These are phyloP conservation scores for Eubucco bourcierii DNA, from an alignment of 2,113 vertebrate species.

Conservation along the genomic window DNA sequence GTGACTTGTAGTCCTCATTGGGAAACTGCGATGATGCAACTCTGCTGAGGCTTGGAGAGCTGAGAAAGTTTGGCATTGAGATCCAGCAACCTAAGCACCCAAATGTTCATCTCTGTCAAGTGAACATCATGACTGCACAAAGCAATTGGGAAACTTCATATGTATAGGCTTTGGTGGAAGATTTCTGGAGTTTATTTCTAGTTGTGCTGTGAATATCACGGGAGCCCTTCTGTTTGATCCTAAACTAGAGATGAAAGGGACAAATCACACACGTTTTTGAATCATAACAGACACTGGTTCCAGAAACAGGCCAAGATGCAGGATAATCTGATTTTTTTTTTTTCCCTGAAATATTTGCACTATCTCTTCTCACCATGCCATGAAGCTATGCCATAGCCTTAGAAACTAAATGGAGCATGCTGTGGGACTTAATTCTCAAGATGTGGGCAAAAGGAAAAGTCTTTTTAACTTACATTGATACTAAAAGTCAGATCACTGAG, in stretches of 20 bases:
- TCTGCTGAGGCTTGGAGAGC: neutral
- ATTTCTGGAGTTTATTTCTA: neutral
- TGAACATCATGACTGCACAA: neutral
- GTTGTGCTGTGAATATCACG: neutral
- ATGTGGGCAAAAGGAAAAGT: neutral
- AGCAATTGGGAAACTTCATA: neutral
- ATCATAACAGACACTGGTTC: conserved; percentile 10
- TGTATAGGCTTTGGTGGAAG: neutral
- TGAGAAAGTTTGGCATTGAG: neutral
- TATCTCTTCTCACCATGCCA: neutral
- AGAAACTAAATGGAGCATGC: neutral
- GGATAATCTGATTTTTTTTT: neutral
- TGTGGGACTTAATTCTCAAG: neutral
- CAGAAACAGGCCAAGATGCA: conserved; percentile 10
- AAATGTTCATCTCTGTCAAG: fast-evolving
- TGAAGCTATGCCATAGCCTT: neutral
- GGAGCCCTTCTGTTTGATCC: conserved; percentile 24
- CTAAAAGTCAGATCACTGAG: neutral
- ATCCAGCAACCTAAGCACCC: fast-evolving
- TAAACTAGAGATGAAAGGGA: conserved; percentile 28
- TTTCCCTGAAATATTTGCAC: conserved; percentile 4
- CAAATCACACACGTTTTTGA: neutral
- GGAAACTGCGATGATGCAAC: neutral
- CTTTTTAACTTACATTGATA: neutral
- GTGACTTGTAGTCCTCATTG: neutral